Conservation (phyloP, 2,797 vertebrate species). For the Lutjanus argentimaculatus region DNA sequence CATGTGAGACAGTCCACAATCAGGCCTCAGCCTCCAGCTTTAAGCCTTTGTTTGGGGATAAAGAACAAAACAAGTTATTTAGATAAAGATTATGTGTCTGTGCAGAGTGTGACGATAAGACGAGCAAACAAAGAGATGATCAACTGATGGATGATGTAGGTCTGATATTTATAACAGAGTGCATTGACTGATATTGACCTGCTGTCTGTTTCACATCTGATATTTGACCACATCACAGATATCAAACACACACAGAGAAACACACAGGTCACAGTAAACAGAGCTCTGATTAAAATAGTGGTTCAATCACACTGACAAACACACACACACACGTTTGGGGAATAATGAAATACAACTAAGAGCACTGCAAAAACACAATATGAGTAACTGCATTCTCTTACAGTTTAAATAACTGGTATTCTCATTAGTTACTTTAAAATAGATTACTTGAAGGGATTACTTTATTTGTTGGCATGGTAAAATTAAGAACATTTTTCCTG, state of each 20-base stretch:
- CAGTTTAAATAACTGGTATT: too few species aligned
- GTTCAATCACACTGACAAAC: not conserved
- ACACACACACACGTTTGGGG: not conserved
- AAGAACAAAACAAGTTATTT: constrained; percentile 49
- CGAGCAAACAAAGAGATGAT: constrained; percentile 17
- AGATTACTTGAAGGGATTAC: too few species aligned
- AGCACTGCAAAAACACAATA: too few species aligned
- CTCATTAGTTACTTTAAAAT: too few species aligned
- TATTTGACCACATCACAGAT: constrained; percentile 37
- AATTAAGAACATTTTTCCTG: too few species aligned
- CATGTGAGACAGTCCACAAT: constrained; percentile 55
- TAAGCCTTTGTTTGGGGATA: constrained; percentile 46
- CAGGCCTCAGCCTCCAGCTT: constrained; percentile 37
- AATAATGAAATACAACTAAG: too few species aligned
- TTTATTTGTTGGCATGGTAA: too few species aligned
- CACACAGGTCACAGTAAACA: constrained; percentile 14
- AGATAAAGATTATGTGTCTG: constrained; percentile 42
- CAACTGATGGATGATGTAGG: constrained; percentile 3
- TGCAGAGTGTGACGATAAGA: constrained; percentile 22
- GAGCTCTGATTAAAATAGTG: constrained; percentile 22
- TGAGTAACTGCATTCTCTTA: too few species aligned
- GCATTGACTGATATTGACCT: constrained; percentile 54
- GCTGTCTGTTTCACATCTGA: constrained; percentile 47
- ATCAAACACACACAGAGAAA: constrained; percentile 25
- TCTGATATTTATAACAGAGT: constrained; percentile 39